phyloP scores from a whole-genome alignment of 2,888 invertebrate genomes.

The Epistrophe eligans region DNA sequence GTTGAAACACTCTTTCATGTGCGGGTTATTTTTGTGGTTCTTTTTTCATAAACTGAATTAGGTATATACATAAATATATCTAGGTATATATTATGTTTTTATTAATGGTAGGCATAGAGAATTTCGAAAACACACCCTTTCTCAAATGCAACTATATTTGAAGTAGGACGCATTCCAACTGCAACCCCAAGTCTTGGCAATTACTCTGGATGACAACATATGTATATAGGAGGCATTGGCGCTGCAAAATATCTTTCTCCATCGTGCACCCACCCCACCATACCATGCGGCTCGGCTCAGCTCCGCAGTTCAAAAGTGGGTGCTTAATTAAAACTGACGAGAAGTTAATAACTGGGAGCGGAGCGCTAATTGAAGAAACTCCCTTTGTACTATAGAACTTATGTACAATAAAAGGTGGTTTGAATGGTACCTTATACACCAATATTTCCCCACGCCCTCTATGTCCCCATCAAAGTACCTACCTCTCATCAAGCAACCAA shows the following conservation, averaged over 20 bases:
- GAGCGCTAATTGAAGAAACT: slow-evolving; percentile 77
- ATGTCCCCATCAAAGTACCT: slow-evolving; percentile 49
- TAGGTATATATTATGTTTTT: neutral
- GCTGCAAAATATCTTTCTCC: slow-evolving; percentile 51
- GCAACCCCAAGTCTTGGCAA: slow-evolving; percentile 47
- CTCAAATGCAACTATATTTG: slow-evolving; percentile 48
- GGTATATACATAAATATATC: no score
- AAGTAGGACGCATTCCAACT: slow-evolving; percentile 50
- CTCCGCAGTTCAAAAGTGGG: slow-evolving; percentile 72
- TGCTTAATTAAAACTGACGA: slow-evolving; percentile 79
- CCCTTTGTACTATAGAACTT: slow-evolving; percentile 43
- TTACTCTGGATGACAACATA: slow-evolving; percentile 25
- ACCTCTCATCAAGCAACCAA: slow-evolving; percentile 43
- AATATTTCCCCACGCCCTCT: slow-evolving; percentile 24
- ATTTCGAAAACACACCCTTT: slow-evolving; percentile 59
- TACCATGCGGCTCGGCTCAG: slow-evolving; percentile 17
- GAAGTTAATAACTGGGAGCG: slow-evolving; percentile 79
- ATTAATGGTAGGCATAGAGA: neutral
- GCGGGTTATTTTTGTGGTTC: neutral
- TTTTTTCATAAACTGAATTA: neutral
- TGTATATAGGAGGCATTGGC: slow-evolving; percentile 28
- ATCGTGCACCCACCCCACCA: slow-evolving; percentile 27
- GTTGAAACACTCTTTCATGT: slow-evolving; percentile 29
- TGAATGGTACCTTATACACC: slow-evolving; percentile 14
- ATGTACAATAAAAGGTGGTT: slow-evolving; percentile 52